These are phyloP conservation scores for Embiotoca jacksoni DNA, from an alignment of 2,113 vertebrate genomes.

Conservation along the genomic window DNA sequence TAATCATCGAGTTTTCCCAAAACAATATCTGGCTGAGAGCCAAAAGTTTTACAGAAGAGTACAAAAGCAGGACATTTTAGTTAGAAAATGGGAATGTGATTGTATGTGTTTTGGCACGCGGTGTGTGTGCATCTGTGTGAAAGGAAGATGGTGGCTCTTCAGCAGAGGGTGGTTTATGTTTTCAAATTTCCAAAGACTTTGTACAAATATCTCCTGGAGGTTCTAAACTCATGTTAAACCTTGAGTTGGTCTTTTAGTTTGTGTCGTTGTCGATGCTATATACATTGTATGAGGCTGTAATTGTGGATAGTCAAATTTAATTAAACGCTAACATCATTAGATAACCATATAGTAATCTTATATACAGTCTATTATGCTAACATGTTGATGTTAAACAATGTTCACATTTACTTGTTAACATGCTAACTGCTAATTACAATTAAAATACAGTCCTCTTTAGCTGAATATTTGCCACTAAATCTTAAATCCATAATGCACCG, in stretches of 20 bases:
- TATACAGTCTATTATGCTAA: not conserved
- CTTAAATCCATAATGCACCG: not conserved
- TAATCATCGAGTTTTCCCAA: conserved; percentile 24
- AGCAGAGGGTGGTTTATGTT: no score
- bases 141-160: no score
- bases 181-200: no score
- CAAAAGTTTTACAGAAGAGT: conserved; percentile 4
- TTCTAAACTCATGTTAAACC: no score
- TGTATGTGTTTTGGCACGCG: not conserved
- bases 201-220: no score
- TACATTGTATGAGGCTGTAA: no score
- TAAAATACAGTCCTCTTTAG: not conserved
- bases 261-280: no score
- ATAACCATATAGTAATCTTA: no score
- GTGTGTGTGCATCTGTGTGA: no score
- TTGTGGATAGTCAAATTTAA: no score
- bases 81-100: not conserved
- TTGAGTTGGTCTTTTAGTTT: no score
- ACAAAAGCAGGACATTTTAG: not conserved
- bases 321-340: no score
- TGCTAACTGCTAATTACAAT: not conserved
- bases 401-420: not conserved
- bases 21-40: conserved; percentile 9
- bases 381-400: not conserved
- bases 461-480: conserved; percentile 11